Evolutionary conservation across 2,113 vertebrate genomes (phyloP).

Genomic region (Probosciger aterrimus): DNA sequence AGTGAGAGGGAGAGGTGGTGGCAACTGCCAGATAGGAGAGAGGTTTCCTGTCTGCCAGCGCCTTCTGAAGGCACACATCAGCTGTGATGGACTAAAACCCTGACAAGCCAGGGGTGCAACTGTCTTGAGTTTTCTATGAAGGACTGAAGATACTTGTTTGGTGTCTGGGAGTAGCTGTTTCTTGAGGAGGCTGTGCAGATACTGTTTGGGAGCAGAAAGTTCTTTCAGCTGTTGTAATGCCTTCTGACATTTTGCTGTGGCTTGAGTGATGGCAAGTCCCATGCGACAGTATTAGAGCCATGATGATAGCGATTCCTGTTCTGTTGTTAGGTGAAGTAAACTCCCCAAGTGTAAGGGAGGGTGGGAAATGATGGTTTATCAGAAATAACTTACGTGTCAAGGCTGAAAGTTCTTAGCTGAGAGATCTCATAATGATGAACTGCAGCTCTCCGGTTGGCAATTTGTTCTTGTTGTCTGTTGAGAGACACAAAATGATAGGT

Average conservation of each 20-base stretch:
- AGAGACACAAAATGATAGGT: not conserved
- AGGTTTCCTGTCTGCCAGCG: slow-evolving; percentile 6
- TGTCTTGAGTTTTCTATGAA: not conserved
- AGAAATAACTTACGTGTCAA: not conserved
- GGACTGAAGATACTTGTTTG: accelerated
- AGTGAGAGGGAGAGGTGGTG: slow-evolving; percentile 11
- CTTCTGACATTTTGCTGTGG: not conserved
- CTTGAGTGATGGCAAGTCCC: not conserved
- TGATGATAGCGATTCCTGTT: not conserved
- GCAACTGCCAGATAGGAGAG: slow-evolving; percentile 26
- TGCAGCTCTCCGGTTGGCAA: not conserved
- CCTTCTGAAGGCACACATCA: not conserved
- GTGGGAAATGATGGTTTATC: not conserved
- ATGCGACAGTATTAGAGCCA: accelerated
- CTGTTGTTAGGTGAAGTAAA: not conserved
- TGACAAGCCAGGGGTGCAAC: not conserved
- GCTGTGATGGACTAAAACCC: not conserved
- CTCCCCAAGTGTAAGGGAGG: not conserved
- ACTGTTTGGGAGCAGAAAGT: not conserved
- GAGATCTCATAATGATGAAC: not conserved
- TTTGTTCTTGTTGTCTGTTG: not conserved
- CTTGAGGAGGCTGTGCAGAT: not conserved
- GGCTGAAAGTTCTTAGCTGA: not conserved
- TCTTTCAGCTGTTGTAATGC: not conserved
- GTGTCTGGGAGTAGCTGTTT: not conserved